Evolutionary conservation across 37 sponge, comb jelly and placozoan species (phyloP), one percentile per base, ranked within the genome.

Genomic region (Beroe ovata): DNA sequence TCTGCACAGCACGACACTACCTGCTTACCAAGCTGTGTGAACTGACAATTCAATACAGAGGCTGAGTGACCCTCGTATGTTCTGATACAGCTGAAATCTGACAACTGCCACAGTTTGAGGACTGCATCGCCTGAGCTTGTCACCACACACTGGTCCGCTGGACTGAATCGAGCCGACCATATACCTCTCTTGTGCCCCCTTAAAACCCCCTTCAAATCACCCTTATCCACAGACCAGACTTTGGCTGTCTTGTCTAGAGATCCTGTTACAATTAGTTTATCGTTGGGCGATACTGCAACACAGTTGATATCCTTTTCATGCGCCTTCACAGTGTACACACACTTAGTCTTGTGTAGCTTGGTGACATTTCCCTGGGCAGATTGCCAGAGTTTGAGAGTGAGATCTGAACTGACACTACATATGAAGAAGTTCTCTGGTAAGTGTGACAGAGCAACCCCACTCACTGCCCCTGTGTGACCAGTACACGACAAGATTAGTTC

Each of bases 141-240:
- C 3, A 92, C 88, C 8, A 99, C 91, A 93, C 96, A 94, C 93
- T 95, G 92, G 59, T 96, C 97, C 8, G 95, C 92, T 4, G 99
- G 99, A 38, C 96, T 96, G 92, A 99, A 99, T 60, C 89, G 41
- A 0, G 92, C 99, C 89, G 93, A 92, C 99, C 99, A 99, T 16
- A 99, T 77, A 0, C 95, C 99, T 88, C 95, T 84, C 60, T 92
- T 92, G 90, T 99, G 99, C 4, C 99, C 99, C 64, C 88, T 41
- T 39, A 95, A 42, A 28, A 89, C 88, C 22, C 93, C 93, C 39
- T 92, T 30, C 40, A 93, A 64, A 1, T 60, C 25, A 0, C 96
- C 95, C 59, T 94, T 93, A 1, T 60, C 38, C 25, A 81, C 89
- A 19, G 61, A 38, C 99, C 99, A 99, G 25, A 97, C 95, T 91